phyloP scores from a whole-genome alignment of 2,888 invertebrate species.

The Amphipyra tragopoginis region DNA sequence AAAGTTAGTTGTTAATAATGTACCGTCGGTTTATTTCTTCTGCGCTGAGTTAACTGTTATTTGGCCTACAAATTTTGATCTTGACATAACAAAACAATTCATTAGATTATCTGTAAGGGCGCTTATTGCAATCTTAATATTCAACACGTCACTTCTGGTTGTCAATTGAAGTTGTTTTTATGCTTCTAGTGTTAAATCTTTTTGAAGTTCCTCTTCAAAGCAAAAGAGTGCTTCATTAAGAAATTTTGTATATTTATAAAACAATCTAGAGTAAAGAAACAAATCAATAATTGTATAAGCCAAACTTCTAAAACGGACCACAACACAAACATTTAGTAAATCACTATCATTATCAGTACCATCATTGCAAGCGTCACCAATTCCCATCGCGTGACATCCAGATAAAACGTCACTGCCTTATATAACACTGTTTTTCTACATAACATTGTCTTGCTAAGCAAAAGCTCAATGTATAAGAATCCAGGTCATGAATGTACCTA shows the following conservation, averaged over 20 bases:
- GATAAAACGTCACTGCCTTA: constrained; percentile 32
- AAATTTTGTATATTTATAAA: not conserved
- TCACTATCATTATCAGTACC: not conserved
- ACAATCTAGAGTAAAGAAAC: constrained; percentile 8
- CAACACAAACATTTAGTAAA: not conserved
- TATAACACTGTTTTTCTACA: constrained; percentile 36
- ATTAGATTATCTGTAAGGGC: not conserved
- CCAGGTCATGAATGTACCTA: constrained; percentile 54
- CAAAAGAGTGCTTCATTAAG: not conserved
- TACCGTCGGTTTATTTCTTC: not conserved
- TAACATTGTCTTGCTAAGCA: constrained; percentile 58
- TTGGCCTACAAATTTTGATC: constrained; percentile 5
- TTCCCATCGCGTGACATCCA: constrained; percentile 2
- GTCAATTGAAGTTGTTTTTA: constrained; percentile 21
- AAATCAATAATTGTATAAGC: constrained; percentile 1
- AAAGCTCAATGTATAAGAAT: constrained; percentile 44
- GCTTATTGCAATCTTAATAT: constrained; percentile 1
- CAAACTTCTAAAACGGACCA: not conserved
- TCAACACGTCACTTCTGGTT: constrained; percentile 7
- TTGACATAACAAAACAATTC: not conserved
- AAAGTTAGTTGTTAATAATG: not conserved
- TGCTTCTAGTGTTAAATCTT: constrained; percentile 7
- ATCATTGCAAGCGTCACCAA: not conserved
- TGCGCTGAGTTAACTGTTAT: constrained; percentile 3
- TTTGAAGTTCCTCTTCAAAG: constrained; percentile 10